A percentile compares a stretch with the other conserved stretches of the same genome.
These are phyloP conservation scores for Sinhomidia bicolor DNA, from an alignment of 2,888 invertebrate genomes.

Conservation along the genomic window DNA sequence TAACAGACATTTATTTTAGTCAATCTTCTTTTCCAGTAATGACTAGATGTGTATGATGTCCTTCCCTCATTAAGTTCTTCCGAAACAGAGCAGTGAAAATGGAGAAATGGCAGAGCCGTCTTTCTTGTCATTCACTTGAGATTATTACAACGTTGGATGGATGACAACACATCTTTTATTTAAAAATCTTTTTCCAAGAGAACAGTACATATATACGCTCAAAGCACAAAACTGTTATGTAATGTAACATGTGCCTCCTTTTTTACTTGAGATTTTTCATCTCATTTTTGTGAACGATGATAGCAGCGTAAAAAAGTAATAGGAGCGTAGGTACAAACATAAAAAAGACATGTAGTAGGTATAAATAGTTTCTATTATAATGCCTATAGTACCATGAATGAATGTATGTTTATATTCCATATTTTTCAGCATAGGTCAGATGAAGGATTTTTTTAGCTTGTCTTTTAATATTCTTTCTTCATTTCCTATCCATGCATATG, in stretches of 20 bases:
- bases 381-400: too few relatives aligned
- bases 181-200: not conserved
- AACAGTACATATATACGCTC: not conserved
- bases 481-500: not conserved
- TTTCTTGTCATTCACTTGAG: constrained; percentile 7
- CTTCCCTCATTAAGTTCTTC: not conserved
- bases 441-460: not conserved
- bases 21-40: not conserved
- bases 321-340: too few relatives aligned
- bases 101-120: not conserved
- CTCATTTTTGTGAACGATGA: not conserved
- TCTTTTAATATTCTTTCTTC: not conserved
- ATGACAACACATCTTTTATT: constrained; percentile 1
- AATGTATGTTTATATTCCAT: too few relatives aligned
- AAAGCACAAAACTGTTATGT: not conserved
- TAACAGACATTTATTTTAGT: not conserved
- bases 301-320: not conserved
- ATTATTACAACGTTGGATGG: not conserved
- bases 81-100: not conserved
- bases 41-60: not conserved
- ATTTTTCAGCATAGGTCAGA: not conserved
- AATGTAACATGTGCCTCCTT: not conserved
- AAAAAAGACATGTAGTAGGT: too few relatives aligned
- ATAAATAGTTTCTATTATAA: too few relatives aligned
- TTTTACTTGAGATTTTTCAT: not conserved